These are phyloP conservation scores for Melanotaenia trifasciata DNA, from an alignment of 2,797 vertebrate genomes.

Conservation along the genomic window DNA sequence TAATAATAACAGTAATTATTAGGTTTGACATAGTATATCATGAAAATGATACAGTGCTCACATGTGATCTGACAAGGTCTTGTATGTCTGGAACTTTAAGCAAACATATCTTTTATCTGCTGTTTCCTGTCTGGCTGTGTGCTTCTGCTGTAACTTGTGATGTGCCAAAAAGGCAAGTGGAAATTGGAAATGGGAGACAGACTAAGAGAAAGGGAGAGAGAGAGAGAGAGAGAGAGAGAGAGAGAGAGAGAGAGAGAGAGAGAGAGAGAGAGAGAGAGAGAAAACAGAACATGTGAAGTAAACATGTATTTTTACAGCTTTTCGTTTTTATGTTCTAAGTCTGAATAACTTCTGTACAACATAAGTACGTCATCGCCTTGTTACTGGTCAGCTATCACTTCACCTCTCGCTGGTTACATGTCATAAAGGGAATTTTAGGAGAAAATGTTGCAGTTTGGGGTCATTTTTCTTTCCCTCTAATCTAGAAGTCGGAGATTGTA, in stretches of 20 bases:
- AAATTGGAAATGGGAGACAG: slow-evolving; percentile 19
- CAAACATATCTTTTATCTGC: slow-evolving; percentile 1
- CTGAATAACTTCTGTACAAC: too few relatives aligned
- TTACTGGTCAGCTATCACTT: too few relatives aligned
- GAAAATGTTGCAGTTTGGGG: too few relatives aligned
- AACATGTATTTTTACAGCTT: too few relatives aligned
- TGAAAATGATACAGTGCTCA: not conserved
- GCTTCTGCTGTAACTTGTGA: not conserved
- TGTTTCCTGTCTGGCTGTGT: not conserved
- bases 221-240: slow-evolving; percentile 18
- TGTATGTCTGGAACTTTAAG: not conserved
- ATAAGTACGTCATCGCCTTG: too few relatives aligned
- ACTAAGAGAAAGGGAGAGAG: slow-evolving; percentile 41
- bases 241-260: slow-evolving; percentile 18
- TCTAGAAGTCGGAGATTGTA: too few relatives aligned
- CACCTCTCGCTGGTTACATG: too few relatives aligned
- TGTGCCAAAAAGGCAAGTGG: slow-evolving; percentile 15
- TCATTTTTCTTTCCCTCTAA: too few relatives aligned
- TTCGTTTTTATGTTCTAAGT: too few relatives aligned
- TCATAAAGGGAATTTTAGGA: too few relatives aligned
- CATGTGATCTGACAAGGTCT: not conserved
- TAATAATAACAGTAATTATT: too few relatives aligned
- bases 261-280: slow-evolving; percentile 29
- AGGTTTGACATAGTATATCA: not conserved
- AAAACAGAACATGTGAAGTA: too few relatives aligned